These are phyloP conservation scores for Epistrophe grossulariae DNA, from an alignment of 2,888 invertebrate species.

Conservation along the genomic window DNA sequence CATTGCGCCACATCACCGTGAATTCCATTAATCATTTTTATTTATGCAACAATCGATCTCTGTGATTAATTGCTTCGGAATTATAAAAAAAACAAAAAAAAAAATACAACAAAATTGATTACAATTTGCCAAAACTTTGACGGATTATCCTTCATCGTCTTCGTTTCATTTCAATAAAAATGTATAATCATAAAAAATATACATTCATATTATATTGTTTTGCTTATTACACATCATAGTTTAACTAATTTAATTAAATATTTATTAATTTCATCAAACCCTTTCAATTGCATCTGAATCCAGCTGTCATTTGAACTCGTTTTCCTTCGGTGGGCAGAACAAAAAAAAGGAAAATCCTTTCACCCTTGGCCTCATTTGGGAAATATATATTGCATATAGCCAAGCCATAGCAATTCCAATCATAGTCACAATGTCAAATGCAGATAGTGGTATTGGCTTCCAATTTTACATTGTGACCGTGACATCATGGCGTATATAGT, in stretches of 20 bases:
- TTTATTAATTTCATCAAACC: slow-evolving; percentile 26
- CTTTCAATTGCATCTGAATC: neutral
- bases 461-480: slow-evolving; percentile 53
- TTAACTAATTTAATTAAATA: slow-evolving; percentile 37
- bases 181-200: slow-evolving; percentile 24
- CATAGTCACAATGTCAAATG: slow-evolving; percentile 53
- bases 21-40: slow-evolving; percentile 56
- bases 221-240: neutral
- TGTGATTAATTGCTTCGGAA: slow-evolving; percentile 53
- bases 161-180: neutral
- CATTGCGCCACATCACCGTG: slow-evolving; percentile 45
- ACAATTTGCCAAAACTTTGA: slow-evolving; percentile 49
- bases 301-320: neutral
- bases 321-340: no score
- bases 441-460: slow-evolving; percentile 52
- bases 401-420: slow-evolving; percentile 35
- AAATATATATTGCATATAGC: slow-evolving; percentile 39
- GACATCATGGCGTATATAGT: slow-evolving; percentile 17
- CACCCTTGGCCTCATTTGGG: slow-evolving; percentile 20
- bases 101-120: slow-evolving; percentile 52
- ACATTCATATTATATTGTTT: neutral
- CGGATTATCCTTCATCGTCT: slow-evolving; percentile 45
- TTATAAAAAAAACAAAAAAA: slow-evolving; percentile 15
- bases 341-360: neutral
- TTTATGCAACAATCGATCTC: slow-evolving; percentile 57